Evolutionary conservation across 2,797 vertebrate species (phyloP), one percentile per base, ranked within the genome.

Genomic region (Tenualosa ilisha): DNA sequence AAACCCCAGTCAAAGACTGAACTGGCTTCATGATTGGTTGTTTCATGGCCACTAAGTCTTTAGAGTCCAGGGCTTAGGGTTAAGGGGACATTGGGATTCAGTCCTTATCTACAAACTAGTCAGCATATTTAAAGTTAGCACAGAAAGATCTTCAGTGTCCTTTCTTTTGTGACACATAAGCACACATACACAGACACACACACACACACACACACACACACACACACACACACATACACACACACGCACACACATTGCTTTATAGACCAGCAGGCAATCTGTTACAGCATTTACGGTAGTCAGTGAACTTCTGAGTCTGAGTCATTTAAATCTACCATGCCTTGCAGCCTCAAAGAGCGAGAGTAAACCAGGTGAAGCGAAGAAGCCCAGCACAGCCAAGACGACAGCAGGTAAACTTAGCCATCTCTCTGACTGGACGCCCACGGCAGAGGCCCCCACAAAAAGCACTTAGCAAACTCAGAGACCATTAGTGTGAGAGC

Each of bases 301-400:
- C 7, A 85, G 50, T 49, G 8, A 82, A 63, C 31, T 31, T 13
- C 6, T 0, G 12, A 43, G 37, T 79, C 72, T 79, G 2, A 79
- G 72, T 79, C 15, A 20, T 79, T 40, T 1, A 43, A 79, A 79
- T 79, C 17, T 79, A 37, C 65, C 40, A 13, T 79, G 15, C 84
- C 82, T 83, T 68, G 85, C 93, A 98, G 97, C 93, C 0, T 92
- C 92, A 91, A 99, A 97, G 93, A 93, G 95, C 0, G 97, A 99
- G 1, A 91, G 88, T 13, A 98, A 97, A 92, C 88, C 95, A 0
- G 86, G 91, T 0, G 97, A 99, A 0, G 81, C 87, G 85, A 99
- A 96, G 95, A 99, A 97, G 92, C 92, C 94, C 22, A 63, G 85
- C 86, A 85, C 89, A 12, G 85, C 90, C 0, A 98, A 97, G 92